Evolutionary conservation across 1,140 invertebrate genomes (phyloP).

Genomic region (Eueides isabella): DNA sequence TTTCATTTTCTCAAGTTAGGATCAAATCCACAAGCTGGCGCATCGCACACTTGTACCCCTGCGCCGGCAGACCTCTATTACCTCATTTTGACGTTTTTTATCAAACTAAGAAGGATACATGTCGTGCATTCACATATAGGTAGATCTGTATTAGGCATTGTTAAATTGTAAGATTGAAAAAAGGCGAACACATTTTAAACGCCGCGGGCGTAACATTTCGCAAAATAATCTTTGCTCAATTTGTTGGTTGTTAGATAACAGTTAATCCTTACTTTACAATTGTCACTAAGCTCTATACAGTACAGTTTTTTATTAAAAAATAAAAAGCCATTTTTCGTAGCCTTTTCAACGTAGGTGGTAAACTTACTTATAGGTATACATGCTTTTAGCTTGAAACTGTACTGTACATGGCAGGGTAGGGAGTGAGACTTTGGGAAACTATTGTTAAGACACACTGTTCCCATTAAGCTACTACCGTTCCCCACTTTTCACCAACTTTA

Average conservation of each 20-base stretch:
- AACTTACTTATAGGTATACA: background rate
- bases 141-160: constrained; percentile 58
- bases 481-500: too few relatives aligned
- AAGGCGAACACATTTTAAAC: constrained; percentile 61
- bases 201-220: constrained; percentile 60
- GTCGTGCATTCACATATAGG: constrained; percentile 37
- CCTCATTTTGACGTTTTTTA: constrained; percentile 46
- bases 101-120: constrained; percentile 43
- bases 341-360: background rate
- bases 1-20: too few relatives aligned
- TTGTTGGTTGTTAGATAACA: constrained; percentile 66
- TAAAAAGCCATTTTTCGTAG: background rate
- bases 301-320: constrained; percentile 9
- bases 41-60: too few relatives aligned
- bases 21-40: too few relatives aligned
- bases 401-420: too few relatives aligned
- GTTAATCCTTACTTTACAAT: constrained; percentile 64
- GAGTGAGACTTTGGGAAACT: too few relatives aligned
- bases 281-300: constrained; percentile 55
- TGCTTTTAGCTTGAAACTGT: too few relatives aligned
- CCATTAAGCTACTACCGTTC: too few relatives aligned
- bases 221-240: constrained; percentile 64
- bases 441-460: too few relatives aligned
- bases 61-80: too few relatives aligned
- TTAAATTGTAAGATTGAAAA: constrained; percentile 65